These are phyloP conservation scores for Nannoperca obscura DNA, from an alignment of 2,797 vertebrate species.

Conservation along the genomic window DNA sequence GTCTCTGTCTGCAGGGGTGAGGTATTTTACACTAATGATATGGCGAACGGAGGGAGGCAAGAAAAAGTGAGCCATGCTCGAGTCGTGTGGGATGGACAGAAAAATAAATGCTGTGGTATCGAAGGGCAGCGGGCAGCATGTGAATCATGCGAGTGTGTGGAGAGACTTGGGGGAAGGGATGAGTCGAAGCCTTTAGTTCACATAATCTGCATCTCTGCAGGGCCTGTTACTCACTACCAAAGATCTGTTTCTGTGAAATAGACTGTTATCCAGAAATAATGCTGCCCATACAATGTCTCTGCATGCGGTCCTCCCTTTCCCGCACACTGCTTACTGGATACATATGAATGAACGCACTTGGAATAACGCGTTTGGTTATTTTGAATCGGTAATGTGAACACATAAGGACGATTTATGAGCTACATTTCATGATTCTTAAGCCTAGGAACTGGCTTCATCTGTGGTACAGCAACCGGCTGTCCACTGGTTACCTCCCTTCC, in stretches of 20 bases:
- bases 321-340: constrained; percentile 31
- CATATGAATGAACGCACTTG: constrained; percentile 45
- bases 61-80: constrained; percentile 67
- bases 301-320: constrained; percentile 46
- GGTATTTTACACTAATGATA: constrained; percentile 79
- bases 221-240: constrained; percentile 60
- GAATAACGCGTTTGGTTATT: constrained; percentile 24
- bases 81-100: constrained; percentile 61
- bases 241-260: constrained; percentile 63
- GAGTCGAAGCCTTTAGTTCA: constrained; percentile 54
- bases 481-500: constrained; percentile 31
- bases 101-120: constrained; percentile 65
- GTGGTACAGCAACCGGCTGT: constrained; percentile 34
- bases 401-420: constrained; percentile 7
- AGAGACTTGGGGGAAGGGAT: constrained; percentile 37
- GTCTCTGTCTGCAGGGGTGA: constrained; percentile 82
- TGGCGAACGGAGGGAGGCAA: constrained; percentile 62
- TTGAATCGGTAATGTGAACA: constrained; percentile 22
- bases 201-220: constrained; percentile 70
- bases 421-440: constrained; percentile 36
- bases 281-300: constrained; percentile 48
- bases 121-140: constrained; percentile 48
- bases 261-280: constrained; percentile 63
- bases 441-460: constrained; percentile 9
- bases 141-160: constrained; percentile 48